Percentiles rank a stretch among this genome's conserved stretches.
Conservation (phyloP, 1,140 invertebrate genomes). For the Macrotrachela quadricornifera region DNA sequence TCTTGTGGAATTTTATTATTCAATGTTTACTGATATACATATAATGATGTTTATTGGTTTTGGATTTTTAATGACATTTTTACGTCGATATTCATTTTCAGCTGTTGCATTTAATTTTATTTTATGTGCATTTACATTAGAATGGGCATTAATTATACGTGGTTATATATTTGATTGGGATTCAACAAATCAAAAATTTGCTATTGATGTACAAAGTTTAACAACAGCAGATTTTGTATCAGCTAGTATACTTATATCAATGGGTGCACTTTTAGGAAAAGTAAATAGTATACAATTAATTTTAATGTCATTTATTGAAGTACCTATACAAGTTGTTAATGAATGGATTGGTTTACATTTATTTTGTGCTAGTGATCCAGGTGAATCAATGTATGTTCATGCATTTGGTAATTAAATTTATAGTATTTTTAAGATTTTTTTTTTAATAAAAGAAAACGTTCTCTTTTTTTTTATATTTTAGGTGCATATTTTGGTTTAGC, state of each 20-base stretch:
- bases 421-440: slow-evolving; percentile 17
- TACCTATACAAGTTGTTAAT: slow-evolving; percentile 47
- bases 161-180: slow-evolving; percentile 3
- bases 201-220: slow-evolving; percentile 34
- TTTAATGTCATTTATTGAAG: slow-evolving; percentile 53
- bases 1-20: neutral
- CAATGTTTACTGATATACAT: slow-evolving; percentile 16
- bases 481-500: slow-evolving; percentile 84
- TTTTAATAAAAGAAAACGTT: slow-evolving; percentile 46
- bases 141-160: slow-evolving; percentile 9
- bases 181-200: neutral
- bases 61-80: slow-evolving; percentile 76
- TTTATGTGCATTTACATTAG: slow-evolving; percentile 11
- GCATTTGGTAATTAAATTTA: no score
- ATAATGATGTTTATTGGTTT: slow-evolving; percentile 88
- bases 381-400: slow-evolving; percentile 74
- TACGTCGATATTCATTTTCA: slow-evolving; percentile 48
- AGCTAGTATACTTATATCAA: slow-evolving; percentile 68
- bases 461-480: slow-evolving; percentile 75
- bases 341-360: slow-evolving; percentile 49
- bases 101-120: slow-evolving; percentile 12
- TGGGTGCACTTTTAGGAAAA: slow-evolving; percentile 66
- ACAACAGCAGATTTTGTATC: slow-evolving; percentile 63
- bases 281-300: slow-evolving; percentile 61
- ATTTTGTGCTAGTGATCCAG: slow-evolving; percentile 36